These are phyloP conservation scores for Hypena proboscidalis DNA, from an alignment of 2,888 invertebrate genomes.

Conservation along the genomic window DNA sequence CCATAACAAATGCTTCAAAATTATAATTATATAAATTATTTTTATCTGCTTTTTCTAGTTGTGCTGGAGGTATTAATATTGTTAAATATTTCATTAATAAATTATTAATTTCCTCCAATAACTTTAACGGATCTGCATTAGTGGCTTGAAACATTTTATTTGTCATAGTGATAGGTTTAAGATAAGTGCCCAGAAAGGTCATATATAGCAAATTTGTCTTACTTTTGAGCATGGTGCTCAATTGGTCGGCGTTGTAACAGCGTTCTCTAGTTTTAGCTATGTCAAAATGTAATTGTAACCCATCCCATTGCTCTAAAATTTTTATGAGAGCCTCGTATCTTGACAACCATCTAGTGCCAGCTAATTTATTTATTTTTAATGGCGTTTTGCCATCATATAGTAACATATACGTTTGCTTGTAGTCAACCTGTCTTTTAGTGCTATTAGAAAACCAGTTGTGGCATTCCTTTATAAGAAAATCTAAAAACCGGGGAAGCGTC, in stretches of 20 bases:
- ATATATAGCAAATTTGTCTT: constrained; percentile 2
- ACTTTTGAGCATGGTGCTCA: constrained; percentile 1
- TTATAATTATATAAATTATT: constrained; percentile 7
- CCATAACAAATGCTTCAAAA: constrained; percentile 5
- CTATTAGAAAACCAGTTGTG: neutral
- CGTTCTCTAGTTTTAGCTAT: neutral
- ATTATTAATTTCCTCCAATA: constrained; percentile 11
- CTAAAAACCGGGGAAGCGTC: constrained; percentile 1
- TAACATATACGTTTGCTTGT: too few species aligned
- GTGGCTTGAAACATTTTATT: constrained; percentile 17
- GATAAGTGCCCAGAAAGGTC: constrained; percentile 16
- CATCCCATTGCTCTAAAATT: constrained; percentile 1
- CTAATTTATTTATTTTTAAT: neutral
- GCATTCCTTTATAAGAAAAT: neutral
- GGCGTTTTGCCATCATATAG: too few species aligned
- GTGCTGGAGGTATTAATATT: constrained; percentile 8
- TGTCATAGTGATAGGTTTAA: constrained; percentile 18
- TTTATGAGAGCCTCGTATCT: neutral
- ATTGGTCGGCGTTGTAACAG: neutral
- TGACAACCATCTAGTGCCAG: neutral
- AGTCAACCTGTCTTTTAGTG: neutral
- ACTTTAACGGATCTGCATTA: constrained; percentile 10
- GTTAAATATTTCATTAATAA: constrained; percentile 8
- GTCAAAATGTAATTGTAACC: neutral
- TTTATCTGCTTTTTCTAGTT: constrained; percentile 13